Evolutionary conservation across 2,797 vertebrate genomes (phyloP).

Genomic region (Lerista edwardsae): DNA sequence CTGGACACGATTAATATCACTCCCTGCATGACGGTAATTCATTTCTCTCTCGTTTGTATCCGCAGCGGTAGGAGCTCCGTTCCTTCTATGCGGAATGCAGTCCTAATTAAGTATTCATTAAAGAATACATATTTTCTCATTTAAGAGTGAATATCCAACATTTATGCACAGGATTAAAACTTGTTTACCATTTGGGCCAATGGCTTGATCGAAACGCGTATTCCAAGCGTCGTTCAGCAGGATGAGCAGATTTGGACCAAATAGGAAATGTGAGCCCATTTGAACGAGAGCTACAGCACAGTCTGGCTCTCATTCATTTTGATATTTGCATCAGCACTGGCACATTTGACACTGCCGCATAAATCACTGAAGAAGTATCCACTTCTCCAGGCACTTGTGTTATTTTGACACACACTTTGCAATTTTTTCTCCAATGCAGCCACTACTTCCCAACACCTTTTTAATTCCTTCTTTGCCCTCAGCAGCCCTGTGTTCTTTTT

Average conservation of each 20-base stretch:
- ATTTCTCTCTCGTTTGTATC: slow-evolving; percentile 79
- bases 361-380: not conserved
- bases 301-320: not conserved
- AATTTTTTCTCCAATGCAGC: not conserved
- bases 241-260: slow-evolving; percentile 28
- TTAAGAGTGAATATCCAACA: slow-evolving; percentile 74
- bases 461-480: not conserved
- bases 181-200: slow-evolving; percentile 72
- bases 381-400: too few relatives aligned
- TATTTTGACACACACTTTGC: not conserved
- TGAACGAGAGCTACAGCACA: not conserved
- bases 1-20: slow-evolving; percentile 82
- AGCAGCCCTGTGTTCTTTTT: not conserved
- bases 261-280: not conserved
- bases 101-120: slow-evolving; percentile 81
- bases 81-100: slow-evolving; percentile 72
- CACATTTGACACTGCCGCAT: not conserved
- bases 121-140: slow-evolving; percentile 77
- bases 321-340: not conserved
- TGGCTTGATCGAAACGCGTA: slow-evolving; percentile 57
- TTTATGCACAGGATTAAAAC: slow-evolving; percentile 66
- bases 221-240: slow-evolving; percentile 27
- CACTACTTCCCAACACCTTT: not conserved
- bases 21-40: slow-evolving; percentile 78
- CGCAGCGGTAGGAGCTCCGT: slow-evolving; percentile 67